Evolutionary conservation across 2,888 invertebrate genomes (phyloP), one percentile per base, ranked within the genome.

Genomic region (Onchidella celtica): DNA sequence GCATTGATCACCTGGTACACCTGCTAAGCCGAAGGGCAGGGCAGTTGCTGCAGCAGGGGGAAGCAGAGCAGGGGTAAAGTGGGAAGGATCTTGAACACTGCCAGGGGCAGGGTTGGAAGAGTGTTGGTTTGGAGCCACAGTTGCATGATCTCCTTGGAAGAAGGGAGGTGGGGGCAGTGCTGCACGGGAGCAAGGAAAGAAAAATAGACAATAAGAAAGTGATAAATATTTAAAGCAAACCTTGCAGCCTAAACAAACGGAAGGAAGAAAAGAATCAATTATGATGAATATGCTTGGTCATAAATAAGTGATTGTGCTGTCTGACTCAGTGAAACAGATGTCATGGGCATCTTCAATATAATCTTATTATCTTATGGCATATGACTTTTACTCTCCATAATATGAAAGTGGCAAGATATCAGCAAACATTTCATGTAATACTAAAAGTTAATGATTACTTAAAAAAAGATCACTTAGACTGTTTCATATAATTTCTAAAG

Each of bases 11-110:
- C 70, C 36, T 21, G 21, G 27, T 70, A 29, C 59, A 86, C 86
- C 86, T 81, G 86, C 84, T 47, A 86, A 65, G 59, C 82, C 79
- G 61, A 80, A 86, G 36, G 83, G 74, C 59, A 86, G 74, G 40
- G 81, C 72, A 29, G 65, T 38, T 14, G 61, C 36, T 38, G 63
- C 32, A 17, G 80, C 69, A 36, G 86, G 79, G 36, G 81, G 83
- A 17, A 85, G 79, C 66, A 85, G 81, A n/a, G 84, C 59, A 29
- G 84, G 69, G 57, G 73, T 57, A 68, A 83, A 83, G 63, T 82
- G 75, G 21, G 79, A 70, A n/a, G 85, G 47, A n/a, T 83, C 85
- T 24, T 82, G 85, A 17, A 70, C 57, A 21, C n/a, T 40, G 17
- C 57, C 74, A 17, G 79, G 68, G 17, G 81, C 70, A 14, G 82